Evolutionary conservation across 2,113 vertebrate species (phyloP).

Genomic region (Xiphias gladius): DNA sequence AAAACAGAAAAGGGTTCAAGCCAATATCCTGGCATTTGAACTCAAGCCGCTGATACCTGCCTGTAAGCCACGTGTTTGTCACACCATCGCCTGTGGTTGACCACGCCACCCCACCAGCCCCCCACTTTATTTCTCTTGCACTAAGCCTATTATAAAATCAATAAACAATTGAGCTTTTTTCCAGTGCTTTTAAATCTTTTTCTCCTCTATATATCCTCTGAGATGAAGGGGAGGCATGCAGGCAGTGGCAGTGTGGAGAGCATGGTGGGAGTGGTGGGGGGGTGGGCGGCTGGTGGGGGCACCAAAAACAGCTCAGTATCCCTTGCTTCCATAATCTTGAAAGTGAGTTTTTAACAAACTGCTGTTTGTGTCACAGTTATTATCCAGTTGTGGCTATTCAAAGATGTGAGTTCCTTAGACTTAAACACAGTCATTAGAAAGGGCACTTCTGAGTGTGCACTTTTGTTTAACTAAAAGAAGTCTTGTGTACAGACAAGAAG

Average conservation of each 20-base stretch:
- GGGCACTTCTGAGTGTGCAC: not conserved
- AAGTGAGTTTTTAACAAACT: conserved; percentile 59
- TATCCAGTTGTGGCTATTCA: conserved; percentile 56
- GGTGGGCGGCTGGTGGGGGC: not conserved
- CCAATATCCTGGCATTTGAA: conserved; percentile 79
- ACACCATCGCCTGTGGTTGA: conserved; percentile 78
- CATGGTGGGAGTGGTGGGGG: not conserved
- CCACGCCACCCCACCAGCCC: conserved; percentile 70
- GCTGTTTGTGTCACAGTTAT: conserved; percentile 42
- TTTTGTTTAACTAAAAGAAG: conserved; percentile 12
- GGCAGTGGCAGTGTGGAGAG: conserved; percentile 38
- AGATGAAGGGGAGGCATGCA: conserved; percentile 76
- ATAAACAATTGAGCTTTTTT: conserved; percentile 88
- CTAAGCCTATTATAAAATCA: conserved; percentile 91
- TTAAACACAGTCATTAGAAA: conserved; percentile 31
- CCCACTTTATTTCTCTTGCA: conserved; percentile 85
- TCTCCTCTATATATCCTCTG: conserved; percentile 86
- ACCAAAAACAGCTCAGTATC: conserved; percentile 50
- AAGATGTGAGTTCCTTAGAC: conserved; percentile 36
- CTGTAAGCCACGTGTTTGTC: conserved; percentile 83
- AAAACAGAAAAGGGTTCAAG: conserved; percentile 56
- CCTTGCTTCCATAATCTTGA: conserved; percentile 36
- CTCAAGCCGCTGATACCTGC: conserved; percentile 79
- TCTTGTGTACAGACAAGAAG: not conserved
- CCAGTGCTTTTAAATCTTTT: conserved; percentile 84